Evolutionary conservation across 1,140 invertebrate species (phyloP).

Genomic region (Ctenoplectra terminalis): DNA sequence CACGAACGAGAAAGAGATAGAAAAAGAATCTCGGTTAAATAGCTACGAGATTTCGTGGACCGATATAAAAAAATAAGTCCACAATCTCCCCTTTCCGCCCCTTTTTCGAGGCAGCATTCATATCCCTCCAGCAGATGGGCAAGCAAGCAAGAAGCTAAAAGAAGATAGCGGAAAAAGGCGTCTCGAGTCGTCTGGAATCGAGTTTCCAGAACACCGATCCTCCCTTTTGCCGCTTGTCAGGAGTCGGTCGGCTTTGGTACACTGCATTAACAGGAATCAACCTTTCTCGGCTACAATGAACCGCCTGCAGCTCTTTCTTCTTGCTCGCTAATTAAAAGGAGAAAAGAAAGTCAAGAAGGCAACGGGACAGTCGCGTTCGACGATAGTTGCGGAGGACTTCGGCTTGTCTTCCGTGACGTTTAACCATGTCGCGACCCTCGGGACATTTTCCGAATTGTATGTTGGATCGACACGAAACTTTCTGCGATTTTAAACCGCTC

Average conservation of each 20-base stretch:
- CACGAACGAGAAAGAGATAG: background rate
- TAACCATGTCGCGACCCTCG: too few species aligned
- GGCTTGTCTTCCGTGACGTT: background rate
- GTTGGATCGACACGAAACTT: too few species aligned
- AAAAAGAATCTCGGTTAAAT: slow-evolving; percentile 56
- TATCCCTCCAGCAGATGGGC: background rate
- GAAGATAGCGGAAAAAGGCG: background rate
- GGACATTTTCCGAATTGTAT: too few species aligned
- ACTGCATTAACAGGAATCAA: slow-evolving; percentile 34
- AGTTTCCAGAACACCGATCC: slow-evolving; percentile 46
- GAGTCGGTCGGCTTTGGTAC: slow-evolving; percentile 8
- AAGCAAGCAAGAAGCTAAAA: background rate
- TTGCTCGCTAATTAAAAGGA: slow-evolving; percentile 23
- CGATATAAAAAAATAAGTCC: slow-evolving; percentile 65
- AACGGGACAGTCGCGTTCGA: background rate
- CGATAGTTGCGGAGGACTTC: background rate
- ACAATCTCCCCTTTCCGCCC: slow-evolving; percentile 14
- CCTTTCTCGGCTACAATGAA: slow-evolving; percentile 9
- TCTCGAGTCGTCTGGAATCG: slow-evolving; percentile 28
- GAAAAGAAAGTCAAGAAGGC: background rate
- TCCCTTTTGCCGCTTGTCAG: slow-evolving; percentile 32
- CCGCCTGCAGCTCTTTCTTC: background rate
- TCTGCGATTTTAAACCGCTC: too few species aligned
- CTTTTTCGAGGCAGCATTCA: slow-evolving; percentile 26
- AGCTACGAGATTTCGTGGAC: slow-evolving; percentile 59